Percentiles rank a stretch among this genome's conserved stretches.
phyloP scores from a whole-genome alignment of 1,140 invertebrate genomes.

The Platyura marginata region DNA sequence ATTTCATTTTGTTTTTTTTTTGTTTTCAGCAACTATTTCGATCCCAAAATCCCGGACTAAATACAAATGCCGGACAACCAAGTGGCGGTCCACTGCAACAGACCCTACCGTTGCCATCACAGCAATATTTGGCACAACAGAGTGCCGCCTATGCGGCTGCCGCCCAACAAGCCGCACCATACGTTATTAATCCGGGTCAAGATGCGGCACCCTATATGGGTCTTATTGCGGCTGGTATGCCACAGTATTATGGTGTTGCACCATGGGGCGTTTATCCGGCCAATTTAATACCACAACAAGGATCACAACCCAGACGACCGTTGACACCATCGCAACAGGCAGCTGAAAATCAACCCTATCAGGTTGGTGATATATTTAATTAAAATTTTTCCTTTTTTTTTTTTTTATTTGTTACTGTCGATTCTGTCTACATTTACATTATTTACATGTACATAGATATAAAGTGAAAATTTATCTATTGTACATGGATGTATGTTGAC shows the following conservation, averaged over 20 bases:
- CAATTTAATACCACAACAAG: constrained; percentile 49
- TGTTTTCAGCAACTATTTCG: constrained; percentile 67
- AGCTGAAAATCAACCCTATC: constrained; percentile 34
- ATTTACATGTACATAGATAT: too few species aligned
- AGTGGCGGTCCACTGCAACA: constrained; percentile 34
- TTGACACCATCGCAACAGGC: constrained; percentile 51
- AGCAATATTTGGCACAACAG: constrained; percentile 21
- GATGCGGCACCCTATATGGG: constrained; percentile 33
- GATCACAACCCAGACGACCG: constrained; percentile 47
- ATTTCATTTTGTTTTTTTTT: constrained; percentile 9
- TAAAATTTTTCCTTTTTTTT: too few species aligned
- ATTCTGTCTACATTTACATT: too few species aligned
- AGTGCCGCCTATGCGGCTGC: constrained; percentile 31
- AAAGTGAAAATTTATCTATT: too few species aligned
- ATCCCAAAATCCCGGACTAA: constrained; percentile 47
- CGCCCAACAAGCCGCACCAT: constrained; percentile 55
- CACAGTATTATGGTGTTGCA: constrained; percentile 61
- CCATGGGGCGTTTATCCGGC: constrained; percentile 70
- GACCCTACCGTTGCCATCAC: constrained; percentile 50
- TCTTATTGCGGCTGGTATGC: constrained; percentile 47
- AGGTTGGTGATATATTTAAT: constrained; percentile 9
- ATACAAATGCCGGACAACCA: constrained; percentile 42
- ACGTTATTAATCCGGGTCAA: constrained; percentile 66
- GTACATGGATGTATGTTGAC: too few species aligned
- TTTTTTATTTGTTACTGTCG: too few species aligned